These are phyloP conservation scores for Pecten maximus DNA, from an alignment of 2,888 invertebrate species.

Conservation along the genomic window DNA sequence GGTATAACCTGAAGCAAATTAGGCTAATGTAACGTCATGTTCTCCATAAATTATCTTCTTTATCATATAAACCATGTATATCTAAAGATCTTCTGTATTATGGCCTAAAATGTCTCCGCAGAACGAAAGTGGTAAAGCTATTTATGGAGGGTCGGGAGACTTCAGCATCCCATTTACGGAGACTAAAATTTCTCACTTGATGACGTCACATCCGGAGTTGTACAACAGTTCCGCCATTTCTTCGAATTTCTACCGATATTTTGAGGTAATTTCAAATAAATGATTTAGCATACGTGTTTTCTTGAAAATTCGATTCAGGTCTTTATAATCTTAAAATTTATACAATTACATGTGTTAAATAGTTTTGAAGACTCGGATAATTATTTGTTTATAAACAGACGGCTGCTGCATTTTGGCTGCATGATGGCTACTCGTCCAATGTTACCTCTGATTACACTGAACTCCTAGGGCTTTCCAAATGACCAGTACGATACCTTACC, in stretches of 20 bases:
- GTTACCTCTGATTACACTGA: background rate
- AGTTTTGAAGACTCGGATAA: background rate
- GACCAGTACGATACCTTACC: background rate
- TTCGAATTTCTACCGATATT: slow-evolving; percentile 1
- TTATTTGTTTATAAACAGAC: background rate
- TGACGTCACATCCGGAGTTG: background rate
- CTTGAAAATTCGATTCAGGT: too few relatives aligned
- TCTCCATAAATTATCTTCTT: too few relatives aligned
- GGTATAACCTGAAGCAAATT: too few relatives aligned
- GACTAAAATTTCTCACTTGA: slow-evolving; percentile 14
- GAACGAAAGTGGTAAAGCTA: background rate
- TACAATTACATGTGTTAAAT: too few relatives aligned
- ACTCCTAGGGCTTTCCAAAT: background rate
- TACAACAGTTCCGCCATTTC: slow-evolving; percentile 38
- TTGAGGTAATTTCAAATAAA: background rate
- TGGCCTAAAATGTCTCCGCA: slow-evolving; percentile 10
- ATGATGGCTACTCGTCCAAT: background rate
- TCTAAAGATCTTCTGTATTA: background rate
- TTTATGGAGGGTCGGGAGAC: background rate
- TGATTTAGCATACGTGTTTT: too few relatives aligned
- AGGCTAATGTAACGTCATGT: too few relatives aligned
- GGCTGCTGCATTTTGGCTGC: background rate
- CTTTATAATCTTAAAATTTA: too few relatives aligned
- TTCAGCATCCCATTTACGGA: slow-evolving; percentile 16
- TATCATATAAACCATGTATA: too few relatives aligned